A percentile compares a stretch with the other conserved stretches of the same genome.
These are phyloP conservation scores for Cataglyphis altisquamis DNA, from an alignment of 2,888 invertebrate species.

Conservation along the genomic window DNA sequence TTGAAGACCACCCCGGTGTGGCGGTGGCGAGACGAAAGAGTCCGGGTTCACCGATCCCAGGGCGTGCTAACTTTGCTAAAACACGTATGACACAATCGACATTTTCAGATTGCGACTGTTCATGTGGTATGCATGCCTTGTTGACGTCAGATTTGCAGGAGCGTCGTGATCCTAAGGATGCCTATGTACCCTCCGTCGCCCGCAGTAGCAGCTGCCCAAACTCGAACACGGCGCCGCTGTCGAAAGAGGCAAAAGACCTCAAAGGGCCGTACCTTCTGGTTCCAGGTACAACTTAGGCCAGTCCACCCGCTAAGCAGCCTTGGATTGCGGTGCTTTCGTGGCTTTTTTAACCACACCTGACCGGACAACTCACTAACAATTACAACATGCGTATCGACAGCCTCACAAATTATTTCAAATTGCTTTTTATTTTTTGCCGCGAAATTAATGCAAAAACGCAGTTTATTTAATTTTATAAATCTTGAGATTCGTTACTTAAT, in stretches of 20 bases:
- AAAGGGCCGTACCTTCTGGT: slow-evolving; percentile 88
- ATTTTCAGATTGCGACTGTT: slow-evolving; percentile 85
- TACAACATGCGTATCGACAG: slow-evolving; percentile 41
- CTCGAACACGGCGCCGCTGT: slow-evolving; percentile 84
- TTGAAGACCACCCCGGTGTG: slow-evolving; percentile 49
- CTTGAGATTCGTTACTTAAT: not conserved
- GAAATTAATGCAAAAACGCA: not conserved
- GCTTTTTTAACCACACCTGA: slow-evolving; percentile 51
- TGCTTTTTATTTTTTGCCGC: not conserved
- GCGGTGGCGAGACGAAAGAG: slow-evolving; percentile 44
- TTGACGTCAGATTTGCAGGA: slow-evolving; percentile 86
- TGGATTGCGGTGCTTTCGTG: slow-evolving; percentile 65
- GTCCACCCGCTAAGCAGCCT: slow-evolving; percentile 67
- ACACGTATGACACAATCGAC: slow-evolving; percentile 68
- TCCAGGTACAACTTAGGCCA: slow-evolving; percentile 87
- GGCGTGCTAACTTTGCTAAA: slow-evolving; percentile 55
- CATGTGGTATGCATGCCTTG: slow-evolving; percentile 86
- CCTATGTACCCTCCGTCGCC: slow-evolving; percentile 81
- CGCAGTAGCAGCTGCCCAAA: slow-evolving; percentile 85
- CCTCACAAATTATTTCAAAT: slow-evolving; percentile 26
- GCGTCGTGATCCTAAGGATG: slow-evolving; percentile 79
- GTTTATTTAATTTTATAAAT: not conserved
- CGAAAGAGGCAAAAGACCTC: slow-evolving; percentile 86
- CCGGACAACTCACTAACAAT: slow-evolving; percentile 47
- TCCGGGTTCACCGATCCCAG: slow-evolving; percentile 10